Evolutionary conservation across 2,797 vertebrate genomes (phyloP).

Genomic region (Silurus aristotelis): DNA sequence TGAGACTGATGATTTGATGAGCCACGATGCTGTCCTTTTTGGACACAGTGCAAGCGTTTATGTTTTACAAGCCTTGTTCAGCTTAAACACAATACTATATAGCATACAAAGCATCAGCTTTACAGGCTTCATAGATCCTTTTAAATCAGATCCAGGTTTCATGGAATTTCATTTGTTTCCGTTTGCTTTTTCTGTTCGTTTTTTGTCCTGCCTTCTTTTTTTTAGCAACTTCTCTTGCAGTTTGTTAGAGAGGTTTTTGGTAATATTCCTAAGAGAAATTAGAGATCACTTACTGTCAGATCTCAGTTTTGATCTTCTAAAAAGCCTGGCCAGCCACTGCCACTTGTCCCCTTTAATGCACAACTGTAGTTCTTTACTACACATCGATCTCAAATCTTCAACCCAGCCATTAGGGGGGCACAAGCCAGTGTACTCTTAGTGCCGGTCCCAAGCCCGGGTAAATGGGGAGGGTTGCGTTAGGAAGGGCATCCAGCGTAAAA

Average conservation of each 20-base stretch:
- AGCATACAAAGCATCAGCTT: constrained; percentile 44
- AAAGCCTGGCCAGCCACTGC: no score
- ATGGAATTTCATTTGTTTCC: constrained; percentile 30
- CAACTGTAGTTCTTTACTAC: no score
- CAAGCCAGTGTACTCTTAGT: no score
- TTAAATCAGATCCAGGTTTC: constrained; percentile 50
- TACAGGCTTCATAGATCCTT: constrained; percentile 45
- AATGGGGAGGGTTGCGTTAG: no score
- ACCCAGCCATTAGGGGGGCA: no score
- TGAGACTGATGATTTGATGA: constrained; percentile 51
- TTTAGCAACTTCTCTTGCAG: not conserved
- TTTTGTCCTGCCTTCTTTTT: not conserved
- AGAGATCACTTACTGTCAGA: not conserved
- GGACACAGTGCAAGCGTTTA: constrained; percentile 21
- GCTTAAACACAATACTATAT: constrained; percentile 44
- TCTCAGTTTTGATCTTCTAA: no score
- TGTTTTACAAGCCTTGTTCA: constrained; percentile 52
- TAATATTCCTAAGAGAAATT: not conserved
- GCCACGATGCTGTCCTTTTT: constrained; percentile 45
- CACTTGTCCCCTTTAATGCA: no score
- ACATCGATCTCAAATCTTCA: no score
- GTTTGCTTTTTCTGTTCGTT: constrained; percentile 3
- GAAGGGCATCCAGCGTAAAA: no score
- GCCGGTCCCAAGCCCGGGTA: no score
- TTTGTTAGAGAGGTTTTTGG: not conserved